Evolutionary conservation across 2,113 vertebrate genomes (phyloP).

Genomic region (Rhinolophus ferrumequinum): DNA sequence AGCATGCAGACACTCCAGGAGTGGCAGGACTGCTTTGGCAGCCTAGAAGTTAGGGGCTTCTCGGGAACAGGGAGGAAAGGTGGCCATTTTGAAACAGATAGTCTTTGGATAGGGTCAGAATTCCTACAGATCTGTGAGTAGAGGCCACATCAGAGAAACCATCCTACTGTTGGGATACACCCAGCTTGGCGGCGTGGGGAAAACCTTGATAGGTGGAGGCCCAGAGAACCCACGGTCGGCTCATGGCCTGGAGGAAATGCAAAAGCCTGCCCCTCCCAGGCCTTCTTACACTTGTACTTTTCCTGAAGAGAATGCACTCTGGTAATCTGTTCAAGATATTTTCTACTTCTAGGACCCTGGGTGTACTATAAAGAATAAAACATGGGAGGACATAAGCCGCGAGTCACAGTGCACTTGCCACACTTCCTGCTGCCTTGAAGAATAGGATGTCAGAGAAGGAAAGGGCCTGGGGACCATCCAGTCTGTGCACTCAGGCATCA

Average conservation of each 20-base stretch:
- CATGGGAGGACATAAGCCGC: background rate
- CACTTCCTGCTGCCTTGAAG: constrained; percentile 40
- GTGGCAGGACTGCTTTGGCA: background rate
- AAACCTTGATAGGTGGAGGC: background rate
- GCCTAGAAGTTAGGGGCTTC: background rate
- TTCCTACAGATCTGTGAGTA: background rate
- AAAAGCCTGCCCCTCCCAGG: background rate
- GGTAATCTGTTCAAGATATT: background rate
- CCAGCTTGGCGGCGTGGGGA: background rate
- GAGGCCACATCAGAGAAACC: background rate
- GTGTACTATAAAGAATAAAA: background rate
- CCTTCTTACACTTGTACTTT: background rate
- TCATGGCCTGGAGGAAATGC: background rate
- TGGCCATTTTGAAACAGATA: background rate
- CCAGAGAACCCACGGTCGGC: background rate
- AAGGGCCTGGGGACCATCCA: background rate
- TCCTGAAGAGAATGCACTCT: background rate
- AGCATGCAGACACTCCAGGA: background rate
- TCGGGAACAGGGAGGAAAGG: background rate
- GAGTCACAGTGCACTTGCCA: constrained; percentile 56
- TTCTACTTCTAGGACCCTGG: background rate
- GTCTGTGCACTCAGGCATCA: background rate
- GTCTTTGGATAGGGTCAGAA: background rate
- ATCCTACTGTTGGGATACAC: background rate
- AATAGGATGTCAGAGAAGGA: constrained; percentile 8